phyloP scores from a whole-genome alignment of 2,113 vertebrate species.

The Calidris pugnax region DNA sequence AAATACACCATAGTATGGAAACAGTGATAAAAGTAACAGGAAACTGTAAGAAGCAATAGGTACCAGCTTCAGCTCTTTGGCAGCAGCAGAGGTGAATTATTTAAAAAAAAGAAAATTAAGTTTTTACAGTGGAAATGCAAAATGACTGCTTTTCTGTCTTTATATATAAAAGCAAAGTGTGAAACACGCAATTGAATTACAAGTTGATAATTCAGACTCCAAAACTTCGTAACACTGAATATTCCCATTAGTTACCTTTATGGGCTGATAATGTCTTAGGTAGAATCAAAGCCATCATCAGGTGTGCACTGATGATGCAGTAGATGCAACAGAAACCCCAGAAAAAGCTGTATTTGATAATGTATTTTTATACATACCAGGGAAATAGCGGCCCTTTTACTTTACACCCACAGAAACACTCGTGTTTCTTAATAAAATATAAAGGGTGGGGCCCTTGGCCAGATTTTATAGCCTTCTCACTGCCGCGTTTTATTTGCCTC shows the following conservation, averaged over 20 bases:
- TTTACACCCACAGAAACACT: background rate
- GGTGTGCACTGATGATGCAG: background rate
- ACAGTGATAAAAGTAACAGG: background rate
- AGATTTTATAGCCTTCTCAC: background rate
- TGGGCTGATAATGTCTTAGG: background rate
- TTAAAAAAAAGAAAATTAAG: background rate
- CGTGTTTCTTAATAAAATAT: background rate
- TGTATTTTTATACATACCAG: background rate
- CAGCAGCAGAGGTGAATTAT: background rate
- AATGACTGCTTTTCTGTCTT: background rate
- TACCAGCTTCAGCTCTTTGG: background rate
- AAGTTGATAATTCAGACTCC: background rate
- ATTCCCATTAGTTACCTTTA: background rate
- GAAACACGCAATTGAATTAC: background rate
- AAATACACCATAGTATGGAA: background rate
- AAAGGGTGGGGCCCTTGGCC: background rate
- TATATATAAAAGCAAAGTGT: background rate
- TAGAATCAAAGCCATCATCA: background rate
- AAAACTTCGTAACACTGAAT: background rate
- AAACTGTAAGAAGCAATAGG: background rate
- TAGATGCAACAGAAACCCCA: background rate
- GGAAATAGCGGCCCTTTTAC: background rate
- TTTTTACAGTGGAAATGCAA: background rate
- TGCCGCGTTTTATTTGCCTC: background rate
- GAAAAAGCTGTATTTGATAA: background rate